Conservation (phyloP, 2,113 vertebrate species). For the Myotis yumanensis region DNA sequence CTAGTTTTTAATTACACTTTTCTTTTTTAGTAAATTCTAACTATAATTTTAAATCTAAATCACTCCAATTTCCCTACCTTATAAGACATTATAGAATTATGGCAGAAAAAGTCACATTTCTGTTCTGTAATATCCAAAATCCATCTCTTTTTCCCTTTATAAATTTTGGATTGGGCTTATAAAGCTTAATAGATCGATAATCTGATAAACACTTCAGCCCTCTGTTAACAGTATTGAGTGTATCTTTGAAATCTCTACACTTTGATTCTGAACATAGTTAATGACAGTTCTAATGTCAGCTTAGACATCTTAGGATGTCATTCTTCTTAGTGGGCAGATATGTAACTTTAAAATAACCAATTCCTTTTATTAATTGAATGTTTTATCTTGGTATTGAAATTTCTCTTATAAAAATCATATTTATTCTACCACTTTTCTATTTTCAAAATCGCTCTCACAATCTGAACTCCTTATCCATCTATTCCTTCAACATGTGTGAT, state of each 20-base stretch:
- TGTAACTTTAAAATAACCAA: conserved; percentile 4
- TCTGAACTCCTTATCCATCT: background rate
- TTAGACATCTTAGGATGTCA: background rate
- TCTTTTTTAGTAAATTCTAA: background rate
- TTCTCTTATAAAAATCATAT: conserved; percentile 11
- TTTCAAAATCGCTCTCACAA: background rate
- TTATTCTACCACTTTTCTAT: background rate
- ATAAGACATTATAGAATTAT: background rate
- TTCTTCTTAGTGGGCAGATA: background rate
- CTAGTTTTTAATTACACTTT: background rate
- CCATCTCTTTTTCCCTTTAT: background rate
- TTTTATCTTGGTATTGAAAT: conserved; percentile 7
- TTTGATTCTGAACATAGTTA: background rate
- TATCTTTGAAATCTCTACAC: background rate
- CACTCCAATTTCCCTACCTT: background rate
- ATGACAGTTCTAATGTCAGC: background rate
- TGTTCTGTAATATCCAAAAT: conserved; percentile 2
- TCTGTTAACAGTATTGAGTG: background rate
- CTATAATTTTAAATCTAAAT: background rate
- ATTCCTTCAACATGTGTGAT: background rate
- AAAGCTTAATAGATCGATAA: no score
- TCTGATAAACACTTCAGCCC: no score
- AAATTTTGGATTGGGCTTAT: background rate
- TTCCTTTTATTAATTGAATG: background rate
- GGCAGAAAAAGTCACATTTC: background rate